Base-by-base conservation (phyloP, 2,113 vertebrate genomes). In the Bagarius yarrelli region DNA sequence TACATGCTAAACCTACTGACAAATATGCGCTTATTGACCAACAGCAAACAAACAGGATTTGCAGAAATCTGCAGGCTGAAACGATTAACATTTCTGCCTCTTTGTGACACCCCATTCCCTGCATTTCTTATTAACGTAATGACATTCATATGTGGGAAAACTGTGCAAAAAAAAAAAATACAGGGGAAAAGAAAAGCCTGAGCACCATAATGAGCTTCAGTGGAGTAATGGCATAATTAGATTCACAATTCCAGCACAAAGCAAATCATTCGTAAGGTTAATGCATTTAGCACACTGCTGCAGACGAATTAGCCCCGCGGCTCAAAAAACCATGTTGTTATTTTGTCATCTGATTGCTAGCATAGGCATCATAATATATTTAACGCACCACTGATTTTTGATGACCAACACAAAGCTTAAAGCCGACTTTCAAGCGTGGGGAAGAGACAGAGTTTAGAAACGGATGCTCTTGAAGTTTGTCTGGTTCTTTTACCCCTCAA, bases 221-320 rank as follows among this genome's bases (percentile, higher is more conserved):
- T 67, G 75, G 73, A 81, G 78, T 78, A 77, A 85, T 55, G n/a
- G 32, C 13, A 30, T 86, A 79, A 83, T 86, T 76, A 79, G 70
- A 70, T 78, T 86, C 34, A 69, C 70, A 50, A 60, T 67, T 70
- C 61, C 57, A 63, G 56, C 83, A 61, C 59, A 60, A 77, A 78
- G 73, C 74, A 67, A 78, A 79, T 69, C 75, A 71, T 81, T 86
- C 34, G 57, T 81, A 81, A 83, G 47, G 84, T 79, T 81, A 85
- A 70, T 76, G 77, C 73, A 57, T 77, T 71, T 83, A 76, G 44
- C 61, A 52, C 74, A 55, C 56, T 56, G 57, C 44, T 36, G 63
- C 55, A 52, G 57, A 63, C 76, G 71, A 84, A 84, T 84, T 63
- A 82, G 57, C 71, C 44, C 63, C 18, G 27, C 21, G 27, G 80